Evolutionary conservation across 2,797 vertebrate genomes (phyloP).

Genomic region (Eulemur rubriventer): DNA sequence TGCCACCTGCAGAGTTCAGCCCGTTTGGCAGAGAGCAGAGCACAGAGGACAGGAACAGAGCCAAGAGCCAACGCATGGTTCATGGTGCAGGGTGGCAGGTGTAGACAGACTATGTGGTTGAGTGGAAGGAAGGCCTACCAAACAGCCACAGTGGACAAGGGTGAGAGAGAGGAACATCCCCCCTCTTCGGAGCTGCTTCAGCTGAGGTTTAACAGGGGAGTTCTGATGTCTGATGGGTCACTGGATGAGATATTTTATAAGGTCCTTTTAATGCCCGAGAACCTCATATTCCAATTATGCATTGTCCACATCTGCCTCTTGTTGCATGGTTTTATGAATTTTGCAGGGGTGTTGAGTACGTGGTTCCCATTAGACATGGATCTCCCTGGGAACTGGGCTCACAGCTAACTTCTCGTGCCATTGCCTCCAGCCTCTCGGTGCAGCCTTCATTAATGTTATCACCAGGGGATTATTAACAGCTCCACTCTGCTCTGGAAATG

Average conservation of each 20-base stretch:
- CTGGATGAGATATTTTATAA: background rate
- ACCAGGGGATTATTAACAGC: background rate
- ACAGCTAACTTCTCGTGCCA: background rate
- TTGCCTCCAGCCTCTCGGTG: background rate
- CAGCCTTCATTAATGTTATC: background rate
- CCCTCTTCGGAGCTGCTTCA: background rate
- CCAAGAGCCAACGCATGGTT: background rate
- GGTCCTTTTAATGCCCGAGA: background rate
- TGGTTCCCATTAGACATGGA: background rate
- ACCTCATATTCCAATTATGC: background rate
- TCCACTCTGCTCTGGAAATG: conserved; percentile 1
- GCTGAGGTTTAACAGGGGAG: background rate
- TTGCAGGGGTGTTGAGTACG: background rate
- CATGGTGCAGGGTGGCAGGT: background rate
- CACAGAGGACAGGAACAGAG: background rate
- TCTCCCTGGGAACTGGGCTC: background rate
- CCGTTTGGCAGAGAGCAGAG: background rate
- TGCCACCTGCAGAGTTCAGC: background rate
- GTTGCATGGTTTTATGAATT: background rate
- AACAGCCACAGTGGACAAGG: background rate
- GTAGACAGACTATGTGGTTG: background rate
- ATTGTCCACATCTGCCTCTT: background rate
- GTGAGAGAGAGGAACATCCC: fast-evolving
- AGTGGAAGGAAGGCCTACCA: background rate
- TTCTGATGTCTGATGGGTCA: background rate